A percentile compares a stretch with the other conserved stretches of the same genome.
phyloP scores from a whole-genome alignment of 1,140 invertebrate species.

The Tetranychus urticae region DNA sequence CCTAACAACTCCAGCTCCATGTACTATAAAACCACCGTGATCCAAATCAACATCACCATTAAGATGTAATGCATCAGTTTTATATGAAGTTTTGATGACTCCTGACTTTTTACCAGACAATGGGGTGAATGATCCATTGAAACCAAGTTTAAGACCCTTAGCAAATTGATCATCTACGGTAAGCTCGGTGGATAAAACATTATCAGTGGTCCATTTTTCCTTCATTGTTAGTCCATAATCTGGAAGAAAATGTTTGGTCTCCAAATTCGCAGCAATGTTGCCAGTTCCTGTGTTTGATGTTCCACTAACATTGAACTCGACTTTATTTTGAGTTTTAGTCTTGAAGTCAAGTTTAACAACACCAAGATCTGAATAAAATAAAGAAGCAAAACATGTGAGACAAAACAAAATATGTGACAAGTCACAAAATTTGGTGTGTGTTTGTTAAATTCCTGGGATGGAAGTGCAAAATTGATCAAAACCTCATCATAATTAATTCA shows the following conservation, averaged over 20 bases:
- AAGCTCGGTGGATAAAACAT: constrained; percentile 72
- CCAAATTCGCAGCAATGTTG: constrained; percentile 67
- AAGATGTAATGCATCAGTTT: constrained; percentile 56
- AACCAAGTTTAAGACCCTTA: constrained; percentile 67
- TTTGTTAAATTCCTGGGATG: too few species aligned
- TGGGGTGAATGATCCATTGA: constrained; percentile 78
- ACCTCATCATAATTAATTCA: too few species aligned
- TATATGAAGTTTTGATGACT: constrained; percentile 59
- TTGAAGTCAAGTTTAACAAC: constrained; percentile 79
- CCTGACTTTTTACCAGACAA: constrained; percentile 73
- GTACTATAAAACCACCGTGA: constrained; percentile 54
- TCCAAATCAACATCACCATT: constrained; percentile 77
- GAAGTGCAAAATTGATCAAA: too few species aligned
- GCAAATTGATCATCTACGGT: constrained; percentile 63
- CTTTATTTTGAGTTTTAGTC: constrained; percentile 68
- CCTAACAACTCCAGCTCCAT: constrained; percentile 56
- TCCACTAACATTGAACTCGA: constrained; percentile 72
- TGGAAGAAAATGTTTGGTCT: constrained; percentile 81
- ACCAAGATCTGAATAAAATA: constrained; percentile 41
- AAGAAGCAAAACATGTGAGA: neutral
- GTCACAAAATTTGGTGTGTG: too few species aligned
- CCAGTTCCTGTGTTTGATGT: constrained; percentile 70
- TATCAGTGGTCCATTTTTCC: constrained; percentile 98
- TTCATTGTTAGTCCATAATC: constrained; percentile 84
- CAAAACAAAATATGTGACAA: too few species aligned